Evolutionary conservation across 2,888 invertebrate genomes (phyloP).

Genomic region (Amphipoea lucens): DNA sequence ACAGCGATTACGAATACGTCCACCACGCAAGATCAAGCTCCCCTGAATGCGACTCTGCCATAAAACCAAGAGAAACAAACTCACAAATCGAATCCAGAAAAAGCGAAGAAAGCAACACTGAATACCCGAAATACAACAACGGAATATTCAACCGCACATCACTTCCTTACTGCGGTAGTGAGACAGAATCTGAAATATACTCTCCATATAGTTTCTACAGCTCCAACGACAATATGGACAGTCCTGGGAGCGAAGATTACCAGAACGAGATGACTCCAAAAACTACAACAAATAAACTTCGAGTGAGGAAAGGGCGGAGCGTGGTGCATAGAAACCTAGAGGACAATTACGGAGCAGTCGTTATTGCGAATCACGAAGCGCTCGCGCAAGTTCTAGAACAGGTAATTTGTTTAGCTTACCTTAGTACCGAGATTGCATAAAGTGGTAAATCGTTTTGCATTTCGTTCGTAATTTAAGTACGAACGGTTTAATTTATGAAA

Average conservation of each 20-base stretch:
- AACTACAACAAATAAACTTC: constrained; percentile 91
- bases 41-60: constrained; percentile 92
- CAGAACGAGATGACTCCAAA: constrained; percentile 85
- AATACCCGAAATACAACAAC: constrained; percentile 91
- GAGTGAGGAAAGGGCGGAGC: constrained; percentile 94
- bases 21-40: constrained; percentile 92
- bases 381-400: constrained; percentile 96
- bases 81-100: constrained; percentile 79
- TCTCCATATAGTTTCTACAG: constrained; percentile 95
- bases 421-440: constrained; percentile 54
- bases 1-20: constrained; percentile 92
- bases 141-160: constrained; percentile 91
- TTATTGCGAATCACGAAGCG: constrained; percentile 97
- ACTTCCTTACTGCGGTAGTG: constrained; percentile 95
- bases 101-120: constrained; percentile 75
- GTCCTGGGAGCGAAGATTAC: constrained; percentile 84
- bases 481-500: constrained; percentile 36
- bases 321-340: constrained; percentile 96
- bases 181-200: constrained; percentile 95
- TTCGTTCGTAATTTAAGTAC: constrained; percentile 35
- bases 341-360: constrained; percentile 97
- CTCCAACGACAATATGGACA: constrained; percentile 90
- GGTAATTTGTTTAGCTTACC: constrained; percentile 88
- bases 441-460: constrained; percentile 49
- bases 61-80: constrained; percentile 82